Evolutionary conservation across 2,888 invertebrate species (phyloP).

Genomic region (Drosophila tanythrix): DNA sequence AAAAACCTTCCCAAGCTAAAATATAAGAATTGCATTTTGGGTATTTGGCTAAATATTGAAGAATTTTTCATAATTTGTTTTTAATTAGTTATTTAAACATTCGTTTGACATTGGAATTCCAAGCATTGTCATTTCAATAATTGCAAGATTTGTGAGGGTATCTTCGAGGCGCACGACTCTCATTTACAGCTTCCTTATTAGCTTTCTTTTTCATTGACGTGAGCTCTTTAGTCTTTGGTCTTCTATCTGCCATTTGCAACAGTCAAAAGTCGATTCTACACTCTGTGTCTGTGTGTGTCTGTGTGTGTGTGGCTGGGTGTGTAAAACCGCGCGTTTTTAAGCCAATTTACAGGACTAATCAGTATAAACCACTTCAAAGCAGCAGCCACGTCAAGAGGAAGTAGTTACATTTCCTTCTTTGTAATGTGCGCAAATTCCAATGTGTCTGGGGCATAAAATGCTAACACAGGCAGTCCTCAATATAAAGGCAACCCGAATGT

Average conservation of each 20-base stretch:
- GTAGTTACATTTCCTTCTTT: slow-evolving; percentile 62
- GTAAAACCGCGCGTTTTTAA: slow-evolving; percentile 63
- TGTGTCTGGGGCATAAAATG: slow-evolving; percentile 62
- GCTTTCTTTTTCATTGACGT: slow-evolving; percentile 2
- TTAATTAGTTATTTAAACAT: not conserved
- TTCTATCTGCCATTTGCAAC: slow-evolving; percentile 8
- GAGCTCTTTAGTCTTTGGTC: slow-evolving; percentile 25
- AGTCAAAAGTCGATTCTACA: slow-evolving; percentile 11
- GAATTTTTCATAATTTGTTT: not conserved
- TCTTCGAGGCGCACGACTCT: not conserved
- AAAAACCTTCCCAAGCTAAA: not conserved
- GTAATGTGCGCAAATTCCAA: slow-evolving; percentile 67
- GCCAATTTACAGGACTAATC: slow-evolving; percentile 76
- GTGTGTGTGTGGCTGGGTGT: slow-evolving; percentile 25
- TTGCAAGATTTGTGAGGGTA: slow-evolving; percentile 4
- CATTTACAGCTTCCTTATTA: not conserved
- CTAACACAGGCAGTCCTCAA: slow-evolving; percentile 47
- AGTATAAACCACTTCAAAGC: slow-evolving; percentile 79
- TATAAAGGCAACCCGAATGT: slow-evolving; percentile 52
- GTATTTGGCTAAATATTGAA: not conserved
- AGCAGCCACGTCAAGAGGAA: slow-evolving; percentile 34
- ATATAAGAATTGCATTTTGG: not conserved
- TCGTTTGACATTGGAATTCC: rapidly evolving
- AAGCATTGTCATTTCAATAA: not conserved
- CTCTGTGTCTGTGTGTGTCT: not conserved